Base-by-base conservation (phyloP, 2,888 invertebrate genomes). In the Drosophila algonquin region DNA sequence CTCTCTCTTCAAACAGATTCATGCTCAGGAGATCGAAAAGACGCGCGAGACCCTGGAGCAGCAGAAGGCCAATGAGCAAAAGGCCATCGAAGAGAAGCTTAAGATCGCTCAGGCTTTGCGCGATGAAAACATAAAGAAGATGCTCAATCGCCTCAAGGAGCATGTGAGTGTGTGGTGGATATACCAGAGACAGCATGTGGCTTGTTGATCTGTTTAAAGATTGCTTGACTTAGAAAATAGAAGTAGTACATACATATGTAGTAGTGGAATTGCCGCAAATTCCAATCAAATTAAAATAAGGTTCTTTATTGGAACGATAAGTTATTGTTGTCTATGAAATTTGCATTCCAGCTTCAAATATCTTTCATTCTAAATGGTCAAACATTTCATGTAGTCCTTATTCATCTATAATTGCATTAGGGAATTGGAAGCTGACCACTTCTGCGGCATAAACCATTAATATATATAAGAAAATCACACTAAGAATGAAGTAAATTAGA, bases 51-150 rank as follows among this genome's bases (percentile, higher is more conserved):
- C 95, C 73, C 93, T 97, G 90, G 97, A 98, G 92, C 96, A 96
- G 92, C 97, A 97, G 93, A 96, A 96, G 72, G 95, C 95, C 77
- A 96, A 96, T 91, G 96, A 97, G 74, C 95, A 97, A 92, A 94
- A 95, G 90, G 96, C 97, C 78, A 96, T 98, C 81, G 96, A 97
- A 90, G 97, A 97, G 91, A 97, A 97, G 93, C 93, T 98, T 93
- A 96, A 95, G 93, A 95, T 95, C 78, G 98, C 97, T 77, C 95
- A 97, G 67, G 95, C 95, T 89, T 97, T 98, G 92, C 95, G 98
- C 77, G 97, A 98, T 92, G 97, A 97, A 91, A 97, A 97, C 92
- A 95, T 98, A 84, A 96, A 96, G 93, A 97, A 96, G 93, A 97
- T 98, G 95, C 93, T 97, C 85, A 97, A 97, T 84, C 96, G 97